A percentile compares a stretch with the other conserved stretches of the same genome.
Conservation (phyloP, 2,797 vertebrate genomes). For the Bovichtus variegatus region DNA sequence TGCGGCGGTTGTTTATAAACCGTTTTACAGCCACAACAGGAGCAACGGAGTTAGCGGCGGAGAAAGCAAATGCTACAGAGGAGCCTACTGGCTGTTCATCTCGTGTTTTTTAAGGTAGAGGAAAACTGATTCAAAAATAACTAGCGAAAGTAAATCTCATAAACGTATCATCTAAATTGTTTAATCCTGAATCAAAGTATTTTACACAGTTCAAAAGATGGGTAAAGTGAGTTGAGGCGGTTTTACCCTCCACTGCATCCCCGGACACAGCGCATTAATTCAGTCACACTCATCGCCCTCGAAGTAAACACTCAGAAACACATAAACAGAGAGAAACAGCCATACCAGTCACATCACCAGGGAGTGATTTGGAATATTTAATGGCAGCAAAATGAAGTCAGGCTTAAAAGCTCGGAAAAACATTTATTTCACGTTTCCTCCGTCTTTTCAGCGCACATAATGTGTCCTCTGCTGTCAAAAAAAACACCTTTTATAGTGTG, state of each 20-base stretch:
- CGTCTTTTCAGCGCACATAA: conserved; percentile 2
- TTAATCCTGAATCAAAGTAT: not conserved
- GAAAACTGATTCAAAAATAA: too few species aligned
- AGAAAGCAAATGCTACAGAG: too few species aligned
- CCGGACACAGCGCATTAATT: conserved; percentile 13
- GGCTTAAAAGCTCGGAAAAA: conserved; percentile 18
- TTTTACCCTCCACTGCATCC: not conserved
- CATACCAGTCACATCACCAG: not conserved
- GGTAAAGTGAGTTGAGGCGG: not conserved
- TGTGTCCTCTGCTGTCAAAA: conserved; percentile 12
- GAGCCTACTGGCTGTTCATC: too few species aligned
- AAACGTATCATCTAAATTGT: too few species aligned
- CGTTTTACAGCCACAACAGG: too few species aligned
- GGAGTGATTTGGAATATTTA: conserved; percentile 26
- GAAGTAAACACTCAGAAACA: conserved; percentile 11
- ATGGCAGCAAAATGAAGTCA: conserved; percentile 19
- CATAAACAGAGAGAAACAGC: conserved; percentile 10
- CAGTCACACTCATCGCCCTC: not conserved
- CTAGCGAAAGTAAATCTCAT: too few species aligned
- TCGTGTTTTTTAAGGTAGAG: too few species aligned
- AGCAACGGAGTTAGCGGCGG: too few species aligned
- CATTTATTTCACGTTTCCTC: not conserved
- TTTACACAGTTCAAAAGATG: not conserved
- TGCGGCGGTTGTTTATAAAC: too few species aligned
- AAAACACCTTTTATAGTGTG: not conserved